Conservation (phyloP, 2,888 invertebrate species). For the Antheraea yamamai region DNA sequence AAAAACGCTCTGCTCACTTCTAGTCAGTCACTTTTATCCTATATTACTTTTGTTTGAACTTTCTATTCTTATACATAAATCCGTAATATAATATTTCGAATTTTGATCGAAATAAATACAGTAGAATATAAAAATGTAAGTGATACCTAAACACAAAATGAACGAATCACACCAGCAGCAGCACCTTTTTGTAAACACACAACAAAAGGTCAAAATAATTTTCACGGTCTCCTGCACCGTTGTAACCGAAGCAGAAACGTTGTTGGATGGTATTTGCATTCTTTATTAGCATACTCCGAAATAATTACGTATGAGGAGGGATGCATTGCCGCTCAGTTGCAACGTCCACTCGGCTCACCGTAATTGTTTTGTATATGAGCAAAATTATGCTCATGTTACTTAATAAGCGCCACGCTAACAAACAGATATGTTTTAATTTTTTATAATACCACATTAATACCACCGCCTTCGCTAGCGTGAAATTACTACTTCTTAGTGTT, state of each 20-base stretch:
- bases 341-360: conserved; percentile 46
- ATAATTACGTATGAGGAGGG: conserved; percentile 74
- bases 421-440: not conserved
- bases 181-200: not conserved
- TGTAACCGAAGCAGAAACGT: conserved; percentile 40
- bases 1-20: not conserved
- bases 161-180: not conserved
- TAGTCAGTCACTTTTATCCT: not conserved
- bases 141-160: not conserved
- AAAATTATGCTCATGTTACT: conserved; percentile 40
- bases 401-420: conserved; percentile 1
- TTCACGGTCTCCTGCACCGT: conserved; percentile 50
- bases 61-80: not conserved
- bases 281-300: conserved; percentile 69
- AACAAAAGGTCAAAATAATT: conserved; percentile 44
- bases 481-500: not conserved
- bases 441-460: not conserved
- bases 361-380: conserved; percentile 55
- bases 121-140: not conserved
- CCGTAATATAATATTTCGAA: not conserved
- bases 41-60: not conserved
- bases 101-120: not conserved
- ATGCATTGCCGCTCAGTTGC: conserved; percentile 50
- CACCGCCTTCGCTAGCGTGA: not conserved
- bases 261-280: conserved; percentile 68